These are phyloP conservation scores for Mylabris phalerata DNA, from an alignment of 1,140 invertebrate genomes.

Conservation along the genomic window DNA sequence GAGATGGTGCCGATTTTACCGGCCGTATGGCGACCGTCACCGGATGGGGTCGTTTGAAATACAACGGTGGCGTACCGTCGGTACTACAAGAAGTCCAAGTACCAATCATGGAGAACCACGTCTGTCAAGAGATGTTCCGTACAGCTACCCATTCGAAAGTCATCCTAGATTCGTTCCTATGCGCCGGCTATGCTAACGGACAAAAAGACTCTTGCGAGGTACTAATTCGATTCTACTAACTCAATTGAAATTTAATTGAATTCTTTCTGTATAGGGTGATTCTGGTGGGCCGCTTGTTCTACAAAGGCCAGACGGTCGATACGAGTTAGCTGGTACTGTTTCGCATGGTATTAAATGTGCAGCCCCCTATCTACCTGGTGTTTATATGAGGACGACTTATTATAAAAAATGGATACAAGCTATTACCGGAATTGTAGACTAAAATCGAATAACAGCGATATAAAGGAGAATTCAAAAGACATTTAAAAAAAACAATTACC, in stretches of 20 bases:
- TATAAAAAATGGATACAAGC: slow-evolving; percentile 86
- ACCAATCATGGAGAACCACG: slow-evolving; percentile 82
- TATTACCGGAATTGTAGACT: slow-evolving; percentile 63
- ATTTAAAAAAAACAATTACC: neutral
- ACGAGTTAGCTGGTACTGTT: slow-evolving; percentile 86
- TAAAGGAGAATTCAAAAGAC: neutral
- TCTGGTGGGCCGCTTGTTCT: slow-evolving; percentile 87
- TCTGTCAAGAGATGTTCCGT: slow-evolving; percentile 91
- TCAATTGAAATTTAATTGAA: neutral
- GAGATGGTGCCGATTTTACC: slow-evolving; percentile 72
- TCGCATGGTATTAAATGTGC: slow-evolving; percentile 95
- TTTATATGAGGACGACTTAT: slow-evolving; percentile 87
- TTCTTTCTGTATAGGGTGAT: slow-evolving; percentile 64
- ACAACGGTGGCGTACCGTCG: slow-evolving; percentile 79
- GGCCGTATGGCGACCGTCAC: slow-evolving; percentile 78
- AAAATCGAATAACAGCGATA: slow-evolving; percentile 19
- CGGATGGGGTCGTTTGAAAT: slow-evolving; percentile 60
- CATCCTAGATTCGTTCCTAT: slow-evolving; percentile 85
- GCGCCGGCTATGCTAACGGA: slow-evolving; percentile 87
- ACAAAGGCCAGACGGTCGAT: slow-evolving; percentile 74
- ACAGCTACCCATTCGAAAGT: slow-evolving; percentile 81
- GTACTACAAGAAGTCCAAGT: slow-evolving; percentile 87
- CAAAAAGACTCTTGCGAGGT: slow-evolving; percentile 93
- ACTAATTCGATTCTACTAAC: slow-evolving; percentile 20
- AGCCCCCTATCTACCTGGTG: slow-evolving; percentile 79